A percentile compares a stretch with the other conserved stretches of the same genome.
These are phyloP conservation scores for Zoroaster sp. DNA, from an alignment of 53 echinoderm and acorn worm genomes.

Conservation along the genomic window DNA sequence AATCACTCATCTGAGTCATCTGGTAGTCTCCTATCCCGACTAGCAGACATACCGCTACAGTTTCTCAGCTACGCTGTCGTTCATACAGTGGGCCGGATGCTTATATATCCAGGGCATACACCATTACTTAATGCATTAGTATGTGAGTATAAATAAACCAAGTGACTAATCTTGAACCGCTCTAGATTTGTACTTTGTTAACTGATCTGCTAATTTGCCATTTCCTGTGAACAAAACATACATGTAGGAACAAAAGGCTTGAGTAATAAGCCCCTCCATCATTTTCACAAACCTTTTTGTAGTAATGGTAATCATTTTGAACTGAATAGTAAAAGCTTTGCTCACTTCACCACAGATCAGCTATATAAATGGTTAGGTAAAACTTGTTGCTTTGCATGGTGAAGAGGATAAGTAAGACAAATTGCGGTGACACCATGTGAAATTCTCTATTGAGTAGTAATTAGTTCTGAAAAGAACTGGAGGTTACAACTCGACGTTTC, in stretches of 20 bases:
- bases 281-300: no score
- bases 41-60: slow-evolving; percentile 69
- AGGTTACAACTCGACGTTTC: no score
- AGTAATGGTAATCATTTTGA: no score
- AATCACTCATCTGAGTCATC: slow-evolving; percentile 16
- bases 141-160: slow-evolving; percentile 52
- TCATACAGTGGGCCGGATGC: slow-evolving; percentile 82
- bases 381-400: no score
- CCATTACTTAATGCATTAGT: slow-evolving; percentile 73
- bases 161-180: background rate
- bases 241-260: background rate
- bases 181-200: background rate
- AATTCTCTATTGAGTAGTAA: no score
- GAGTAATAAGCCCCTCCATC: background rate
- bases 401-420: no score
- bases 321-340: no score
- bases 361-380: no score
- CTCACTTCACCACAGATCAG: no score
- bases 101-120: slow-evolving; percentile 90
- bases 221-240: background rate
- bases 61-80: slow-evolving; percentile 79
- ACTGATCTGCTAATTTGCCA: no score
- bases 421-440: no score
- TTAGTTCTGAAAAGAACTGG: no score
- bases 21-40: slow-evolving; percentile 48